Base-by-base conservation (phyloP, 2,797 vertebrate genomes). In the Malurus leucopterus region DNA sequence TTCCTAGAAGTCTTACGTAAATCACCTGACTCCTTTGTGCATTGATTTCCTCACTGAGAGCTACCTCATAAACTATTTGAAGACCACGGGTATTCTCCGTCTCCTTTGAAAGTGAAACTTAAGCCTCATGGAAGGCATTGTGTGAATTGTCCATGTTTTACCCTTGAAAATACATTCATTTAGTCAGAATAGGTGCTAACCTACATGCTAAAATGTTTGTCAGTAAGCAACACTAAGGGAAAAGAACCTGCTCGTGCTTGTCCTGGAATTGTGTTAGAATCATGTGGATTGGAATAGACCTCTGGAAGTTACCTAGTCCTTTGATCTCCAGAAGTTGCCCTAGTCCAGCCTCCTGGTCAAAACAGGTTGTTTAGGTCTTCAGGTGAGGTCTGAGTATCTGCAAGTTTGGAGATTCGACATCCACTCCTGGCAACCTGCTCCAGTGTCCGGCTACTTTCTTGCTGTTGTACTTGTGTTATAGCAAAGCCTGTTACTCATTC, bases 261-360 rank as follows among this genome's bases (percentile, higher is more conserved):
- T 32, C 13, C 16, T 59, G 23, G 41, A 59, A 20, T 14, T 68
- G 22, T 47, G 18, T 7, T 61, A 62, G 64, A 62, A 55, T 54
- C 3, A 2, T 1, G 0, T 34, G 11, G 10, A 10, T 55, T 63
- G 9, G n/a, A 69, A 7, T 34, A 17, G n/a, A 57, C 9, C 1
- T 84, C 5, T 16, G n/a, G 61, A 70, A 73, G 15, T 40, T 41
- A 62, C 1, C 10, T 23, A 47, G 36, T 58, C 40, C 24, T 67
- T 27, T 20, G 24, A 61, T 13, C 2, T 71, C 7, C 8, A 24
- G 46, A 55, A 63, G 9, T 44, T 50, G 49, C 0, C 0, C 7
- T 24, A 40, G n/a, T 50, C 19, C 27, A 50, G 10, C 24, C 11
- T 74, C 8, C 40, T 68, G 54, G 10, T 58, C 58, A 61, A 30